Evolutionary conservation across 2,888 invertebrate genomes (phyloP), one percentile per base, ranked within the genome.

Genomic region (Lypha dubia): DNA sequence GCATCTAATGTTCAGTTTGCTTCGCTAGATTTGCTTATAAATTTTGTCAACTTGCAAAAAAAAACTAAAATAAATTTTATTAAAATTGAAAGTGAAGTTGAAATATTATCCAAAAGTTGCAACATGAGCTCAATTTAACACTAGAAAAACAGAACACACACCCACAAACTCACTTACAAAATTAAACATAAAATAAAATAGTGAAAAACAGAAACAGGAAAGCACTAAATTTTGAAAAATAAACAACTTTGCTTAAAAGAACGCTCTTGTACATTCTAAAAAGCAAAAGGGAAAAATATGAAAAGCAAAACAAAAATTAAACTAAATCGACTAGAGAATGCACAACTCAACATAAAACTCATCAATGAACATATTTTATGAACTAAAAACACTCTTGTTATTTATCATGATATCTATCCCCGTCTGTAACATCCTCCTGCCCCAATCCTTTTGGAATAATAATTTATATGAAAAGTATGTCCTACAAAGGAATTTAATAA

Each of bases 401-500:
- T 80, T 74, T 62, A 74, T 73, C 63, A 49, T 79, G 79, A 51
- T 67, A 73, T 68, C 17, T 53, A 17, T 17, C 44, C 68, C 22
- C 24, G 20, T 20, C 22, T 53, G 7, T n/a, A n/a, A n/a, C n/a
- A n/a, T n/a, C n/a, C n/a, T n/a, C n/a, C 32, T 32, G 24, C 15
- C 35, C 63, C 46, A 46, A n/a, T n/a, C n/a, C n/a, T n/a, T 56
- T 53, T 38, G 22, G 24, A 63, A 79, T 79, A 62, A 68, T 77
- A 70, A 71, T 53, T 79, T 62, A 15, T 63, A 38, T 32, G 13
- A 20, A 70, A 79, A 79, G 49, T 56, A 65, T 63, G 46, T 71
- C 46, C 32, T 68, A 68, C 46, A 67, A 81, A 70, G 68, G 81
- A 81, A 81, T 81, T 81, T 81, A 81, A 81, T 81, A 75, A 32